Percentiles rank a stretch among this genome's conserved stretches.
Evolutionary conservation across 2,888 invertebrate species (phyloP).

Genomic region (Eristalinus aeneus): DNA sequence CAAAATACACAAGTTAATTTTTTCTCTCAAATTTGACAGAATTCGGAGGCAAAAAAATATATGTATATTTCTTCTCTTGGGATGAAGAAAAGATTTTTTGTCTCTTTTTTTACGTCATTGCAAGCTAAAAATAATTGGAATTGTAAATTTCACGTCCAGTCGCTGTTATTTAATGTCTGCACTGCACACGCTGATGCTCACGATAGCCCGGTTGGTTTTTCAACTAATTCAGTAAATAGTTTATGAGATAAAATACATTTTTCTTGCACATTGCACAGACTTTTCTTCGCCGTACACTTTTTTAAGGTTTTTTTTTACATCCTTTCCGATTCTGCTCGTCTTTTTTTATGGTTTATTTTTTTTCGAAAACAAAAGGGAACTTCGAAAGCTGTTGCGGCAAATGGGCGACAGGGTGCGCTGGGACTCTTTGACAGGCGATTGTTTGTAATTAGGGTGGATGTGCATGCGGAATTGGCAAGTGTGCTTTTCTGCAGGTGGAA

Average conservation of each 20-base stretch:
- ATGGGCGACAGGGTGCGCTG: constrained; percentile 41
- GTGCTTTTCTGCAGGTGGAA: neutral
- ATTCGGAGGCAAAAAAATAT: constrained; percentile 58
- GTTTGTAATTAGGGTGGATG: constrained; percentile 45
- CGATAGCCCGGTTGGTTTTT: neutral
- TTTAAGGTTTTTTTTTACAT: constrained; percentile 64
- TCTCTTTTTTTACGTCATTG: constrained; percentile 70
- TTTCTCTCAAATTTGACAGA: constrained; percentile 49
- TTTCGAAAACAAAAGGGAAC: constrained; percentile 60
- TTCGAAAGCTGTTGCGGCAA: constrained; percentile 47
- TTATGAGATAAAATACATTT: constrained; percentile 44
- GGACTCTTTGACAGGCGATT: constrained; percentile 39
- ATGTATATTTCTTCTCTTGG: constrained; percentile 48
- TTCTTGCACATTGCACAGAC: constrained; percentile 64
- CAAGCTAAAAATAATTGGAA: constrained; percentile 69
- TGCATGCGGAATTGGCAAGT: neutral
- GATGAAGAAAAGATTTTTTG: constrained; percentile 64
- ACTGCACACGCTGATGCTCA: neutral
- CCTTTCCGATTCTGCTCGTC: constrained; percentile 41
- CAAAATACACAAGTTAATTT: constrained; percentile 40
- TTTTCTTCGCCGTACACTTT: constrained; percentile 68
- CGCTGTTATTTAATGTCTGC: constrained; percentile 47
- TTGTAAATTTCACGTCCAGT: constrained; percentile 53
- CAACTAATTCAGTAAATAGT: constrained; percentile 19
- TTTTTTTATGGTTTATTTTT: constrained; percentile 63